A percentile compares a stretch with the other conserved stretches of the same genome.
phyloP scores from a whole-genome alignment of 2,888 invertebrate genomes.

The Eretmocerus hayati region DNA sequence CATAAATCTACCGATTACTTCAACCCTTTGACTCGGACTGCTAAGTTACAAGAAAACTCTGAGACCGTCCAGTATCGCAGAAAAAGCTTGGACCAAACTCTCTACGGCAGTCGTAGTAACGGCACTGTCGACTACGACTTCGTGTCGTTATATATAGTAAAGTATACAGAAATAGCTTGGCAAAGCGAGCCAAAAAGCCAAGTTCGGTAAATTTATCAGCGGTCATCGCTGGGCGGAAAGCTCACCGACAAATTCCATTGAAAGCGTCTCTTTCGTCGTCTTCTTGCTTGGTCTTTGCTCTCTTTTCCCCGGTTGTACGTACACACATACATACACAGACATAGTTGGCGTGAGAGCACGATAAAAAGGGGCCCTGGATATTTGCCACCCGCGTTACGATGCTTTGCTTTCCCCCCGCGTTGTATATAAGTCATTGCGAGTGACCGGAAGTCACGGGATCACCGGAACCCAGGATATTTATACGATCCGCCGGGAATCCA shows the following conservation, averaged over 20 bases:
- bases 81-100: too few species aligned
- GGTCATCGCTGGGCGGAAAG: slow-evolving; percentile 43
- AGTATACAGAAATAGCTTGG: too few species aligned
- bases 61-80: too few species aligned
- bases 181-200: slow-evolving; percentile 14
- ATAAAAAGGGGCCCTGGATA: slow-evolving; percentile 12
- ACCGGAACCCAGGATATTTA: slow-evolving; percentile 47
- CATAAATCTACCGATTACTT: too few species aligned
- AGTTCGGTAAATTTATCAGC: slow-evolving; percentile 46
- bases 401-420: too few species aligned
- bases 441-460: slow-evolving; percentile 48
- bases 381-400: slow-evolving; percentile 13
- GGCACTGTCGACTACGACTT: too few species aligned
- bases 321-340: not conserved
- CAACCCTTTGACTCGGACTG: too few species aligned
- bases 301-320: not conserved
- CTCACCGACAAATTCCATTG: slow-evolving; percentile 45
- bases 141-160: too few species aligned
- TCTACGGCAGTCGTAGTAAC: too few species aligned
- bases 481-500: slow-evolving; percentile 36
- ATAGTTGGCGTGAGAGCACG: slow-evolving; percentile 12
- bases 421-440: slow-evolving; percentile 45
- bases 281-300: not conserved
- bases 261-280: slow-evolving; percentile 37
- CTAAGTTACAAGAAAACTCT: too few species aligned